Conservation (phyloP, 2,797 vertebrate species). For the Clarias pachynema region DNA sequence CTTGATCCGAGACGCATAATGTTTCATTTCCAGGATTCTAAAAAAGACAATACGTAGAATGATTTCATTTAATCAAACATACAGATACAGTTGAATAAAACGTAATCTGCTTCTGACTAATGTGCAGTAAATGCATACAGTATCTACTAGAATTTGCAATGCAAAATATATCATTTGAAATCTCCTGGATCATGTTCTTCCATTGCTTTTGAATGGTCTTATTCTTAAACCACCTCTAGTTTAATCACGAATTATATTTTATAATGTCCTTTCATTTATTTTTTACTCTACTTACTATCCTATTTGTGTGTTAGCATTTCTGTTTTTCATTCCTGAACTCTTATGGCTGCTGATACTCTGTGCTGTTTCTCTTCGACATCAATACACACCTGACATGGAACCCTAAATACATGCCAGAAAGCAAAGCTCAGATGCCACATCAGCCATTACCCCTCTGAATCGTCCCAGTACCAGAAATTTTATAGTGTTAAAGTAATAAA, state of each 20-base stretch:
- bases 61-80: neutral
- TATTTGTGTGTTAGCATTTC: neutral
- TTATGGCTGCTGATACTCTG: neutral
- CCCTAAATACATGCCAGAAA: neutral
- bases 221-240: neutral
- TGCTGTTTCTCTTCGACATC: neutral
- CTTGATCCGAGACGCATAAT: conserved; percentile 61
- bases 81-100: neutral
- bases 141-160: neutral
- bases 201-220: neutral
- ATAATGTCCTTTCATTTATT: neutral
- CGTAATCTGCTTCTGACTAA: neutral
- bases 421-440: neutral
- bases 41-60: neutral
- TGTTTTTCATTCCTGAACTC: neutral
- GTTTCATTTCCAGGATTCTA: conserved; percentile 50
- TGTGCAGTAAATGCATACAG: neutral
- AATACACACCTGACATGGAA: neutral
- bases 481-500: neutral
- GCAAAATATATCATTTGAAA: neutral
- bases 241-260: neutral
- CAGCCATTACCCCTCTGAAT: neutral
- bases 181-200: neutral
- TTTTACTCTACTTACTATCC: too few species aligned
- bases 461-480: neutral